phyloP scores from a whole-genome alignment of 1,140 invertebrate genomes.

The Drosophila oshimai region DNA sequence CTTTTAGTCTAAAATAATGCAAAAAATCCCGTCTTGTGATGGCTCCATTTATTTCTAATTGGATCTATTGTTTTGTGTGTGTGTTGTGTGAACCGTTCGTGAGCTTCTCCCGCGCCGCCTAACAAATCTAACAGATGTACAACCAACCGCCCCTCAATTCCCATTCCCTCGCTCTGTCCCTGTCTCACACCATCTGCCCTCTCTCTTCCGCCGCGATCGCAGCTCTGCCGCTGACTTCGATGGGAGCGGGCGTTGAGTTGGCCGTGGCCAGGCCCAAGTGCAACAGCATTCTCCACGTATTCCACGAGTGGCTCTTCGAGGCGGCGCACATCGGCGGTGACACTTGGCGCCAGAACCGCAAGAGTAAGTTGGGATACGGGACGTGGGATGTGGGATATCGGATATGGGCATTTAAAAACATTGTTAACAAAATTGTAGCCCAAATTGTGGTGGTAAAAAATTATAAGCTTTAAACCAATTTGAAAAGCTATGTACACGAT shows the following conservation, averaged over 20 bases:
- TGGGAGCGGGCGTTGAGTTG: slow-evolving; percentile 86
- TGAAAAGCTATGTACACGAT: too few species aligned
- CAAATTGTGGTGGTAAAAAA: too few species aligned
- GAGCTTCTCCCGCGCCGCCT: slow-evolving; percentile 19
- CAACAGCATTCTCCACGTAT: slow-evolving; percentile 96
- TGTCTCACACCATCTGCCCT: not conserved
- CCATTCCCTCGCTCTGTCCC: not conserved
- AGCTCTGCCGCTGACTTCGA: slow-evolving; percentile 82
- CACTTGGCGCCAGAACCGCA: slow-evolving; percentile 84
- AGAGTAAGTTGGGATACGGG: slow-evolving; percentile 72
- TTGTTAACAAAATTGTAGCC: too few species aligned
- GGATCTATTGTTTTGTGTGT: slow-evolving; percentile 12
- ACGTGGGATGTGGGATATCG: too few species aligned
- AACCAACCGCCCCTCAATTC: slow-evolving; percentile 17
- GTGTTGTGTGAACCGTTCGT: slow-evolving; percentile 51
- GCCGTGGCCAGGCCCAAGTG: slow-evolving; percentile 93
- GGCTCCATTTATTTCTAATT: not conserved
- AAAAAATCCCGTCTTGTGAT: not conserved
- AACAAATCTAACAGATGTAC: slow-evolving; percentile 46
- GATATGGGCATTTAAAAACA: too few species aligned
- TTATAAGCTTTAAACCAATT: too few species aligned
- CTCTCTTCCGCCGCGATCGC: slow-evolving; percentile 2
- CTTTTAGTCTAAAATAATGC: not conserved
- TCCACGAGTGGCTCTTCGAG: slow-evolving; percentile 98
- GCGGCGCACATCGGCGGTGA: slow-evolving; percentile 94